Base-by-base conservation (phyloP, 2,797 vertebrate species). In the Thripadectes ignobilis region DNA sequence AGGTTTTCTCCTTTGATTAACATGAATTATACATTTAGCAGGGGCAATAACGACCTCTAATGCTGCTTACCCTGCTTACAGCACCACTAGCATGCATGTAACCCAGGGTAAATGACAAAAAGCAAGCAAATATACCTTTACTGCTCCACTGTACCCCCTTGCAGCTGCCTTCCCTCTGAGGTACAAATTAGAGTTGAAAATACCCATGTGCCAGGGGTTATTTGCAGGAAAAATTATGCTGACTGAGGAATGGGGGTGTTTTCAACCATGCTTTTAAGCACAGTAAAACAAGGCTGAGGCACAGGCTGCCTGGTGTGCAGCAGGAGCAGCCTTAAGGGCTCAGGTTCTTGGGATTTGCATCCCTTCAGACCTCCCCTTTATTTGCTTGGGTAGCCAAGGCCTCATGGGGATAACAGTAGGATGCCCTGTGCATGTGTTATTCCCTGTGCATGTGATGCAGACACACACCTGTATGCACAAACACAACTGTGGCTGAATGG, bases 181-280 rank as follows among this genome's bases (percentile, higher is more conserved):
- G 66, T 80, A 30, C 43, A 79, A 95, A 59, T 24, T 59, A 49
- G 29, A 71, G 24, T 20, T 75, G 58, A 76, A 88, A 88, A 72
- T 30, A 1, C 10, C 45, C 49, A 18, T 23, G 36, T 51, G 66
- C 62, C 88, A 61, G 26, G 5, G 59, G 26, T 63, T 92, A 75
- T 86, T 81, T 92, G 61, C 52, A 81, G 79, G 38, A 88, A 92
- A 87, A 88, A 39, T 23, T 61, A 58, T 27, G 32, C 66, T 78
- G 72, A 43, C 14, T 65, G 8, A 5, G 62, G 26, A n/a, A 45
- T 86, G 41, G 65, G 39, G 54, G 22, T 88, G 58, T 95, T 95
- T 89, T 75, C 39, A 51, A 68, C 20, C 6, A 1, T 24, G 48
- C 12, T 61, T 77, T 92, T 67, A 54, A 52, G 45, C 21, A 49